These are phyloP conservation scores for Procavia capensis DNA, from an alignment of 2,113 vertebrate species.

Conservation along the genomic window DNA sequence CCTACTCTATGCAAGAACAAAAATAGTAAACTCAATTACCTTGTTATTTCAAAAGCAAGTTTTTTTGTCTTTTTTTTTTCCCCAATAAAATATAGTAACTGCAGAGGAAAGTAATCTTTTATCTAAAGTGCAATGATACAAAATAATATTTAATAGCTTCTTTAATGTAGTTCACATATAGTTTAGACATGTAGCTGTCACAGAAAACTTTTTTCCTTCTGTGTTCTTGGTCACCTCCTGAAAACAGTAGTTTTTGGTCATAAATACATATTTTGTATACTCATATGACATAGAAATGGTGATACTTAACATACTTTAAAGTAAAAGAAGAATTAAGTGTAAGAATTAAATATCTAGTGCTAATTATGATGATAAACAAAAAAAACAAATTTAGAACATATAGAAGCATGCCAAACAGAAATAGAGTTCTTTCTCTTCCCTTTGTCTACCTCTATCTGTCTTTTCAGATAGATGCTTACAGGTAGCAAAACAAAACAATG, in stretches of 20 bases:
- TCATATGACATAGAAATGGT: not conserved
- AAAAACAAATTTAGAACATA: not conserved
- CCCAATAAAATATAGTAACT: slow-evolving; percentile 45
- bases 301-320: not conserved
- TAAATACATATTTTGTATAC: not conserved
- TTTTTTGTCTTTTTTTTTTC: slow-evolving; percentile 62
- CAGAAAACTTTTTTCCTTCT: not conserved
- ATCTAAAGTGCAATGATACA: not conserved
- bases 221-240: not conserved
- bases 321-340: not conserved
- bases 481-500: not conserved
- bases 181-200: slow-evolving; percentile 6
- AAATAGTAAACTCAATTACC: slow-evolving; percentile 9
- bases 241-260: not conserved
- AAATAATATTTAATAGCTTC: slow-evolving; percentile 53
- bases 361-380: not conserved
- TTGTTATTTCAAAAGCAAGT: slow-evolving; percentile 58
- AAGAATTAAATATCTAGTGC: not conserved
- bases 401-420: not conserved
- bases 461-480: not conserved
- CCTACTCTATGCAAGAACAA: slow-evolving; percentile 34
- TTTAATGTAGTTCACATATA: slow-evolving; percentile 25
- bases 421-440: not conserved
- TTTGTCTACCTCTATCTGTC: not conserved
- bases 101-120: slow-evolving; percentile 41